Evolutionary conservation across 2,113 vertebrate genomes (phyloP).

Genomic region (Chaenogobius annularis): DNA sequence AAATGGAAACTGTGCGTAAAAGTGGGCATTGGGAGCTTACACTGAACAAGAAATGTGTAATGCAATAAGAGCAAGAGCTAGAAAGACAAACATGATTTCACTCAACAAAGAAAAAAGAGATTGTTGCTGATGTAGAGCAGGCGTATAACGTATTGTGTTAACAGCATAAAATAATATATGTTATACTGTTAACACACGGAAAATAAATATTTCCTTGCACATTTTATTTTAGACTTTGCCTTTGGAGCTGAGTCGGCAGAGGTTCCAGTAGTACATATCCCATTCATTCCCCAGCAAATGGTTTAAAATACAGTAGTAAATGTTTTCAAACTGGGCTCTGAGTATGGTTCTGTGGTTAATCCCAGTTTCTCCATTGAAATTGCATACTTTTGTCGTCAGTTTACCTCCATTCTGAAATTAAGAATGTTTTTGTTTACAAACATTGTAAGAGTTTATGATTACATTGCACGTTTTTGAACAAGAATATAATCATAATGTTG

Average conservation of each 20-base stretch:
- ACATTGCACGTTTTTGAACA: not conserved
- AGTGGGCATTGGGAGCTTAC: not conserved
- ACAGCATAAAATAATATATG: not conserved
- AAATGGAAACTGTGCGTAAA: not conserved
- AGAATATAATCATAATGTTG: not conserved
- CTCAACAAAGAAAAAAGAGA: not conserved
- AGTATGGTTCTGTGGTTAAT: too few species aligned
- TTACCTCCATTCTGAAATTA: too few species aligned
- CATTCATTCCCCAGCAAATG: too few species aligned
- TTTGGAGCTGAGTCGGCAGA: too few species aligned
- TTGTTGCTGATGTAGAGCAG: not conserved
- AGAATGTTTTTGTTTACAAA: too few species aligned
- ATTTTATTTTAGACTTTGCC: not conserved
- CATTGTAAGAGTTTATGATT: not conserved
- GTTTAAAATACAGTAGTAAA: too few species aligned
- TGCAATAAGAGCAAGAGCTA: not conserved
- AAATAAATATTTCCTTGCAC: not conserved
- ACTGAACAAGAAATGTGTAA: not conserved
- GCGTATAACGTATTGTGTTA: not conserved
- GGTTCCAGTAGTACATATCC: too few species aligned
- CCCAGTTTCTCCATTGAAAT: too few species aligned
- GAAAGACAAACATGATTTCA: not conserved
- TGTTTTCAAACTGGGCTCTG: too few species aligned
- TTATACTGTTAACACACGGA: not conserved
- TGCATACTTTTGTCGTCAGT: too few species aligned